These are phyloP conservation scores for Oophaga sylvatica DNA, from an alignment of 2,797 vertebrate genomes.

Conservation along the genomic window DNA sequence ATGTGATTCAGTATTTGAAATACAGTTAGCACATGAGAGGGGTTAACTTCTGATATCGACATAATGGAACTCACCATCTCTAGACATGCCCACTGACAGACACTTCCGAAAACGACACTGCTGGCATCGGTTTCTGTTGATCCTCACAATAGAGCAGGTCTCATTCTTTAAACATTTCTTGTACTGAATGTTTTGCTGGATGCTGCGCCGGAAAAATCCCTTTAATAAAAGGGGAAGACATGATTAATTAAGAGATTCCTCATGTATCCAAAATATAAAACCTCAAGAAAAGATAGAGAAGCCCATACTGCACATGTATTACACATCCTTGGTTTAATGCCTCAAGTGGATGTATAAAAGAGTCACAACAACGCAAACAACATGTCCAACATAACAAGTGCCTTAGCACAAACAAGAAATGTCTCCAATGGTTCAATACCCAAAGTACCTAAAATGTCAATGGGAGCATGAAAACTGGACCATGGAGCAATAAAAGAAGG, in stretches of 20 bases:
- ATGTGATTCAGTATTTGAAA: background rate
- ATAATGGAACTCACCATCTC: conserved; percentile 83
- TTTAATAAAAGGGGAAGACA: conserved; percentile 63
- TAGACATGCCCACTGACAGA: conserved; percentile 96
- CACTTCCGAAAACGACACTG: conserved; percentile 99
- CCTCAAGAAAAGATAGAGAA: background rate
- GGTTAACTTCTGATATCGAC: background rate
- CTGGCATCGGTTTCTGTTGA: conserved; percentile 97
- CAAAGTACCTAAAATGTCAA: too few species aligned
- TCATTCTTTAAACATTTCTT: conserved; percentile 98
- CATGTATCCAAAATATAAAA: background rate
- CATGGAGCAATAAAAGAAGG: too few species aligned
- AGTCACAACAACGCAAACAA: too few species aligned
- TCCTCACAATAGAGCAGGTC: conserved; percentile 93
- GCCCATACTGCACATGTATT: background rate
- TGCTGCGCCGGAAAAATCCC: conserved; percentile 97
- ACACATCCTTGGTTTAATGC: background rate
- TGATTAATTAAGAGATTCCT: background rate
- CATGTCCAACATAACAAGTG: too few species aligned
- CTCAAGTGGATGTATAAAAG: background rate
- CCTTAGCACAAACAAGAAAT: background rate
- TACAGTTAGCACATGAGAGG: background rate
- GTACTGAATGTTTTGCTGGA: conserved; percentile 98
- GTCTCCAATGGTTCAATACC: background rate
- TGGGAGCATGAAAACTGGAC: too few species aligned